Base-by-base conservation (phyloP, 2,797 vertebrate genomes). In the Sus cebifrons region DNA sequence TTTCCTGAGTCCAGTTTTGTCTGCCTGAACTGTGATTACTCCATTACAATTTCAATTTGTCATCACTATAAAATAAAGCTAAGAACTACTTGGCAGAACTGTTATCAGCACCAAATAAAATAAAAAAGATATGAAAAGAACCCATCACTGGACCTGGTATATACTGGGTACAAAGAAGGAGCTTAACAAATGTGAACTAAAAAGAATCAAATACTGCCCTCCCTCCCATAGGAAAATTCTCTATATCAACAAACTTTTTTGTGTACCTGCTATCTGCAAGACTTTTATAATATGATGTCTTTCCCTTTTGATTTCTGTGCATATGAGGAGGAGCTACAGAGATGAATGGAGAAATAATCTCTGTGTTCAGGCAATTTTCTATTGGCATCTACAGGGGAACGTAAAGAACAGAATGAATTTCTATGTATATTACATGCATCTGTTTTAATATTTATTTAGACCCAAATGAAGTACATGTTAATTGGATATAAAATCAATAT, bases 321-420 rank as follows among this genome's bases (percentile, higher is more conserved):
- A 13, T 20, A 17, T 32, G 52, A 84, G 23, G 64, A 32, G 82
- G 17, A 95, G 23, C 56, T 10, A n/a, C 6, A 94, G 81, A 89
- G 49, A 68, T 60, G 75, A 88, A 52, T 32, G n/a, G 79, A 36
- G 65, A 93, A 67, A 60, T 58, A 27, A 85, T 58, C 23, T 87
- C 54, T 75, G 16, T 32, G n/a, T 95, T 97, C 11, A 52, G 40
- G 27, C 77, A 89, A 77, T 11, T 86, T 74, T 68, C 29, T n/a
- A 27, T 32, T 56, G 36, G 29, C 40, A 58, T 23, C 9, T n/a
- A 36, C 3, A 92, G 54, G 36, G 58, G 58, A 83, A 49, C 83
- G 82, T 68, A 78, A 3, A 90, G 83, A 73, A 60, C 36, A 5
- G 16, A 11, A 27, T 74, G 23, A 54, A 49, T 56, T 49, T 93